These are phyloP conservation scores for Drosophila persimilis DNA, from an alignment of 1,140 invertebrate genomes.

Conservation along the genomic window DNA sequence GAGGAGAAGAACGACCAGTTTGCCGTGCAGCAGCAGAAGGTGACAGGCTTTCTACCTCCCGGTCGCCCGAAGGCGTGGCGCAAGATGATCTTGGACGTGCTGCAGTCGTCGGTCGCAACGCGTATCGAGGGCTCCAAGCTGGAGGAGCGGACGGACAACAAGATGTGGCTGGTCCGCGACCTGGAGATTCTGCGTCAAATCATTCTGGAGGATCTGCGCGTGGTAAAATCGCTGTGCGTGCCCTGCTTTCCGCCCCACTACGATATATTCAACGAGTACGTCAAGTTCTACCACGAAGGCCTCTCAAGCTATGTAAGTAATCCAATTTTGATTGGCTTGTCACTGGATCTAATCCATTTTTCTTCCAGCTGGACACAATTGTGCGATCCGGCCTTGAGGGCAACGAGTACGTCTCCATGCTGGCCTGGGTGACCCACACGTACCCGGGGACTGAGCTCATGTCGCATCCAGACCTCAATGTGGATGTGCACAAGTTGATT, in stretches of 20 bases:
- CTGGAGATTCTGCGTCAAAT: constrained; percentile 92
- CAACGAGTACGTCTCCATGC: constrained; percentile 97
- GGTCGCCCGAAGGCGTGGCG: constrained; percentile 97
- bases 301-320: constrained; percentile 92
- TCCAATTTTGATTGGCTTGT: no score
- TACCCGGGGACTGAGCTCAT: constrained; percentile 93
- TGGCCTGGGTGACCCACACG: constrained; percentile 96
- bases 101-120: constrained; percentile 93
- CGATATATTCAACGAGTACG: constrained; percentile 95
- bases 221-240: constrained; percentile 95
- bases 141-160: constrained; percentile 95
- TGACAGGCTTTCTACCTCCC: constrained; percentile 95
- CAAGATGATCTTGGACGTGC: constrained; percentile 91
- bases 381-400: constrained; percentile 94
- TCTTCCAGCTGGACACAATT: constrained; percentile 91
- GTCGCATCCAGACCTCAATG: constrained; percentile 93
- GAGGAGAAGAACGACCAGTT: constrained; percentile 96
- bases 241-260: constrained; percentile 98
- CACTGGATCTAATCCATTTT: background rate
- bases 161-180: constrained; percentile 96
- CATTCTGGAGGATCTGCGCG: constrained; percentile 95
- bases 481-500: constrained; percentile 86
- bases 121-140: constrained; percentile 95
- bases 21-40: constrained; percentile 90
- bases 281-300: constrained; percentile 96